Evolutionary conservation across 2,113 vertebrate genomes (phyloP), one percentile per base, ranked within the genome.

Genomic region (Piaya cayana): DNA sequence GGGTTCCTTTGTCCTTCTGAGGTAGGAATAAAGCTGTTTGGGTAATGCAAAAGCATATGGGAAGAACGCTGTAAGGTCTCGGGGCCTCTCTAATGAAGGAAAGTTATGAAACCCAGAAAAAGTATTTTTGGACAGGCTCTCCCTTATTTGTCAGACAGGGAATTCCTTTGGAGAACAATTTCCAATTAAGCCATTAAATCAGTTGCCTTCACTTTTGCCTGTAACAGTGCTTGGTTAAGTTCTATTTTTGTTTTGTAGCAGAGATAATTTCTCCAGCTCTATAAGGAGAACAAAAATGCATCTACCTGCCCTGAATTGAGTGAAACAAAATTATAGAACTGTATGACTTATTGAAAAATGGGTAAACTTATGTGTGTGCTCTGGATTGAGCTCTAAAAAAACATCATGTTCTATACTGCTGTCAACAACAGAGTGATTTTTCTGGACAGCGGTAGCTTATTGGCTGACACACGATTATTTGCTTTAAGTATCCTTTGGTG

Each of bases 401-500:
- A 64, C 32, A 12, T 30, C 18, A 16, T 43, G 15, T 83, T 86
- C 84, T 81, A 2, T 87, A 36, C 50, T 50, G 16, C 56, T 78
- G 3, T 86, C 81, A 93, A 34, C 50, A 78, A 1, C 30, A 53
- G 21, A 23, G 3, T 76, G 12, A 29, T 74, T 83, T 90, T 92
- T 91, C 59, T 80, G 59, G 50, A 25, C 34, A 62, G 42, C 18
- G 43, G 45, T 47, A 83, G 64, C 77, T 86, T 86, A 67, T 32
- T 90, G 82, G 52, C 65, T 78, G 50, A 69, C 69, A 79, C 29
- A 21, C 50, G 78, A 23, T 82, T 90, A 68, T 92, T 92, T 88
- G 62, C 58, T 26, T 88, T 93, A 88, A 68, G 86, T 60, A 93
- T 67, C 91, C 63, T 76, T 71, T 23, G 64, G 75, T 88, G 92